Conservation (phyloP, 2,888 invertebrate genomes). For the Venustoraphidia nigricollis region DNA sequence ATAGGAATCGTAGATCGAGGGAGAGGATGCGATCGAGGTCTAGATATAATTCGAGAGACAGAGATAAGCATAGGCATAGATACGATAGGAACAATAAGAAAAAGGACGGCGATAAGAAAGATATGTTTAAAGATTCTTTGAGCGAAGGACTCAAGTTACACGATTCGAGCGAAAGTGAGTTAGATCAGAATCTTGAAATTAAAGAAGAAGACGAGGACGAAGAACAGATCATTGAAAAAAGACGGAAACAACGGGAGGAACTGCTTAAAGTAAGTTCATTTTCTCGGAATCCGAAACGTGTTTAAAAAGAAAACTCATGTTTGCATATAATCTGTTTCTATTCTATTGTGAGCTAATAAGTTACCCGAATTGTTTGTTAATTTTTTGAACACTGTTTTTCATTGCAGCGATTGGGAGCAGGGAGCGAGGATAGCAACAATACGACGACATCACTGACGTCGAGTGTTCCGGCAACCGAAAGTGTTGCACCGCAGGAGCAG, state of each 20-base stretch:
- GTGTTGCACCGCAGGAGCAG: conserved; percentile 4
- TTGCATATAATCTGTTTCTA: too few species aligned
- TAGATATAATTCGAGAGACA: conserved; percentile 14
- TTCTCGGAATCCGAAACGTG: too few species aligned
- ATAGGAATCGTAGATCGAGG: conserved; percentile 19
- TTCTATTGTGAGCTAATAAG: too few species aligned
- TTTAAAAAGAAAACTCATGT: too few species aligned
- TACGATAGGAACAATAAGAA: conserved; percentile 11
- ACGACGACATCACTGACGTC: conserved; percentile 20
- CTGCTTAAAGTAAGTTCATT: conserved; percentile 58
- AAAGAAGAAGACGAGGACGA: conserved; percentile 82
- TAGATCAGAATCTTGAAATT: conserved; percentile 59
- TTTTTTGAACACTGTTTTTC: conserved; percentile 4
- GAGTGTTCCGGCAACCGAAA: conserved; percentile 7
- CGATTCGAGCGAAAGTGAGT: conserved; percentile 55
- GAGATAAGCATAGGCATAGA: conserved; percentile 14
- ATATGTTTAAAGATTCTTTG: conserved; percentile 52
- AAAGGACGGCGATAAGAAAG: conserved; percentile 28
- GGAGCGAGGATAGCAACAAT: conserved; percentile 38
- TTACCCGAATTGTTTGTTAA: not conserved
- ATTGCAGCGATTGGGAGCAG: conserved; percentile 35
- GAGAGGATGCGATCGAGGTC: conserved; percentile 22
- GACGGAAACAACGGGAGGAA: conserved; percentile 77
- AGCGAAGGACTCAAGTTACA: conserved; percentile 63
- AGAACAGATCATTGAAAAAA: conserved; percentile 78